Conservation (phyloP, 1,140 invertebrate genomes). For the Drosophila ananassae region DNA sequence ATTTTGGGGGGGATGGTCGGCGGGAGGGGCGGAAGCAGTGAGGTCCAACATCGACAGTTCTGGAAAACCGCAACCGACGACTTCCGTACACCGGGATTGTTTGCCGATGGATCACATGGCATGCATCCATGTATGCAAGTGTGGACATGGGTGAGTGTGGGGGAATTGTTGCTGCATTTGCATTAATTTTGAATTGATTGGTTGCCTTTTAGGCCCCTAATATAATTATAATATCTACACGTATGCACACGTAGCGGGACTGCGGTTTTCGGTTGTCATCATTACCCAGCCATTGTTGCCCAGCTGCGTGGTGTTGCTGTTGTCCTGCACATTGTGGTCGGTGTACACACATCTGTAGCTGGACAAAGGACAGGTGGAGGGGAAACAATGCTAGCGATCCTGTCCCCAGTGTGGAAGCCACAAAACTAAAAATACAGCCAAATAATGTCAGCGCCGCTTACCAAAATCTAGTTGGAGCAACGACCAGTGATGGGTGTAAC, state of each 20-base stretch:
- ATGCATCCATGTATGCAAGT: constrained; percentile 20
- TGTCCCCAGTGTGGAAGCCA: constrained; percentile 28
- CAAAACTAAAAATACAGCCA: constrained; percentile 48
- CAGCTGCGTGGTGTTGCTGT: constrained; percentile 21
- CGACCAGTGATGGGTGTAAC: constrained; percentile 12
- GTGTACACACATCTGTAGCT: constrained; percentile 16
- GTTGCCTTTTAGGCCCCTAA: constrained; percentile 77
- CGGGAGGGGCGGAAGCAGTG: background rate
- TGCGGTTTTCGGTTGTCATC: constrained; percentile 78
- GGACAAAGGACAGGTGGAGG: constrained; percentile 37
- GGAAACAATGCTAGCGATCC: constrained; percentile 25
- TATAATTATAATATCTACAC: constrained; percentile 77
- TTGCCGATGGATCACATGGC: constrained; percentile 49
- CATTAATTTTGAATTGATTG: constrained; percentile 83
- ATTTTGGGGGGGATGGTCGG: constrained; percentile 18
- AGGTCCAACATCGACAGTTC: constrained; percentile 45
- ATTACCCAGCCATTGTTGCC: constrained; percentile 72
- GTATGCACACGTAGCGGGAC: constrained; percentile 33
- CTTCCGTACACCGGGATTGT: constrained; percentile 77
- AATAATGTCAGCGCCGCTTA: constrained; percentile 33
- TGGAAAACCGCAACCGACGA: constrained; percentile 77
- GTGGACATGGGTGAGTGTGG: background rate
- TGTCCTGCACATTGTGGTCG: constrained; percentile 66
- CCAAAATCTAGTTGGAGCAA: background rate
- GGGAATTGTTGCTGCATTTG: constrained; percentile 77